A percentile compares a stretch with the other conserved stretches of the same genome.
These are phyloP conservation scores for Mus pahari DNA, from an alignment of 2,113 vertebrate genomes.

Conservation along the genomic window DNA sequence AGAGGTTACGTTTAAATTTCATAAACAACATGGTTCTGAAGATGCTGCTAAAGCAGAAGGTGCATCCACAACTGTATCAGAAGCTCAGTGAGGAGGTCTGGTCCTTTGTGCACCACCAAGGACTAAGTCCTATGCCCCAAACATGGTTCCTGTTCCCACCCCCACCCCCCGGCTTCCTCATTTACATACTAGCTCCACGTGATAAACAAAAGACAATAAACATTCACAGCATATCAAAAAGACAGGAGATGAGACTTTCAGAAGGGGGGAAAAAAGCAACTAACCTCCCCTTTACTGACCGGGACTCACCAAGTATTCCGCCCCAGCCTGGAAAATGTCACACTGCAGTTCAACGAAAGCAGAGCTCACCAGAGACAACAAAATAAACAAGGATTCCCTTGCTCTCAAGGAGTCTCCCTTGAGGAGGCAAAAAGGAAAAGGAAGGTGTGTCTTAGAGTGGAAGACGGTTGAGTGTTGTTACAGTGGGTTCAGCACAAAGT, in stretches of 20 bases:
- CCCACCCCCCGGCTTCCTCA: constrained; percentile 22
- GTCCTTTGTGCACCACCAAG: background rate
- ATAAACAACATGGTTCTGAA: constrained; percentile 5
- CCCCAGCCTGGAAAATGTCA: background rate
- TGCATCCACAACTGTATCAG: background rate
- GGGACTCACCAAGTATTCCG: background rate
- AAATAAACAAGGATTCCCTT: background rate
- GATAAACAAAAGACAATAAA: constrained; percentile 38
- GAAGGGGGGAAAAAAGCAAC: background rate
- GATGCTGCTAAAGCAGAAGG: constrained; percentile 3
- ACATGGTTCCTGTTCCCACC: too few relatives aligned
- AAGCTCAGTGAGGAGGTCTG: background rate
- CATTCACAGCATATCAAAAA: background rate
- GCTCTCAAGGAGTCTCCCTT: background rate
- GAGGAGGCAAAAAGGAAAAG: background rate
- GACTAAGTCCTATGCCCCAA: constrained; percentile 22
- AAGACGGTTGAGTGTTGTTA: background rate
- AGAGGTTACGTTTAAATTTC: constrained; percentile 28
- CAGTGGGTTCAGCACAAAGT: background rate
- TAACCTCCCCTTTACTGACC: background rate
- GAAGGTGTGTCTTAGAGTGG: background rate
- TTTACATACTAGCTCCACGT: constrained; percentile 23
- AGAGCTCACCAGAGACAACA: background rate
- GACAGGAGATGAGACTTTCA: background rate
- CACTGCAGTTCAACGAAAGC: constrained; percentile 17